Evolutionary conservation across 2,888 invertebrate species (phyloP).

Genomic region (Drosophila melanocephala): DNA sequence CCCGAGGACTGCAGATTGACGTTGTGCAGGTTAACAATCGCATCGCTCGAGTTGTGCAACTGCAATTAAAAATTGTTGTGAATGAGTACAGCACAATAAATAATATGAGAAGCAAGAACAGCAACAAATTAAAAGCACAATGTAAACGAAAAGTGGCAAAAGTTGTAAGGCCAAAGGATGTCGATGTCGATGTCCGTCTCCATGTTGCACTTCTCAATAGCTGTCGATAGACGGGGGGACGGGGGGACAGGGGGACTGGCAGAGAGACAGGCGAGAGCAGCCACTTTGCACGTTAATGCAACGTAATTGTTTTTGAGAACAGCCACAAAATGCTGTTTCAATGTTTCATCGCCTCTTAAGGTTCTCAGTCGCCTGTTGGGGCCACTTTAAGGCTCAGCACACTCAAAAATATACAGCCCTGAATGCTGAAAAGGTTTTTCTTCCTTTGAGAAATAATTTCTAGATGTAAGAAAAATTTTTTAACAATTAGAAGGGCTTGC

Average conservation of each 20-base stretch:
- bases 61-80: conserved; percentile 83
- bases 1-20: conserved; percentile 89
- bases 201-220: conserved; percentile 47
- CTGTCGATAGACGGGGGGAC: neutral
- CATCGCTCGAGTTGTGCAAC: conserved; percentile 90
- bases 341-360: conserved; percentile 44
- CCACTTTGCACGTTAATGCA: conserved; percentile 75
- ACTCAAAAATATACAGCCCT: neutral
- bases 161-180: conserved; percentile 49
- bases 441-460: neutral
- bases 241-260: neutral
- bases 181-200: conserved; percentile 26
- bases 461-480: neutral
- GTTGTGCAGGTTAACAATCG: conserved; percentile 88
- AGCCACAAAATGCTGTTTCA: conserved; percentile 48
- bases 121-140: conserved; percentile 23
- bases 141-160: conserved; percentile 58
- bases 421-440: neutral
- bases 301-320: conserved; percentile 75
- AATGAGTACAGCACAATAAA: conserved; percentile 52
- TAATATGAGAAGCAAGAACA: conserved; percentile 39
- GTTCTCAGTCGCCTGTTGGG: neutral
- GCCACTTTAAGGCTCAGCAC: conserved; percentile 51
- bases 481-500: neutral
- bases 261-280: conserved; percentile 34